Evolutionary conservation across 2,113 vertebrate genomes (phyloP).

Genomic region (Forbesichthys papilliferus): DNA sequence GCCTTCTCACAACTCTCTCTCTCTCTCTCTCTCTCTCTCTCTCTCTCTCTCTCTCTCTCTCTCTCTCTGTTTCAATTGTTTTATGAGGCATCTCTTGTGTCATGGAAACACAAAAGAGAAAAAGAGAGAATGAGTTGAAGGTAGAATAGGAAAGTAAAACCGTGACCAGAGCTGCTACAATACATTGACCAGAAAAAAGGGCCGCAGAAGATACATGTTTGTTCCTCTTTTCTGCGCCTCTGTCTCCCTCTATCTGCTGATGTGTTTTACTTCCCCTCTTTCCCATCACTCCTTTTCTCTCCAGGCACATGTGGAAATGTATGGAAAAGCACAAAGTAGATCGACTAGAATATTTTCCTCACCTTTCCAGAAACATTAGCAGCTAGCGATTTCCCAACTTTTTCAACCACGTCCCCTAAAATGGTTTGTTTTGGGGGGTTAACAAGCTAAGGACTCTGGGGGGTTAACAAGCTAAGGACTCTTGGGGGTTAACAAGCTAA

Average conservation of each 20-base stretch:
- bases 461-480: too few species aligned
- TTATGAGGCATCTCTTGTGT: neutral
- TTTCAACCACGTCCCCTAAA: too few species aligned
- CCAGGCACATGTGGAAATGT: too few species aligned
- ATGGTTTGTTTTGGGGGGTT: too few species aligned
- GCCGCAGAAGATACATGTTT: neutral
- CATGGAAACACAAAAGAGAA: neutral
- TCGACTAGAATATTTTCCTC: too few species aligned
- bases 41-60: neutral
- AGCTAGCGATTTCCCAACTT: too few species aligned
- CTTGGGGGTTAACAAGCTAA: too few species aligned
- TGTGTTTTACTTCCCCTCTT: neutral
- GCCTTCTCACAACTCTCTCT: neutral
- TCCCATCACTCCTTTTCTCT: neutral
- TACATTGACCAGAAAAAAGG: too few species aligned
- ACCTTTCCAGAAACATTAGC: too few species aligned
- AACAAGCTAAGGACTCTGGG: too few species aligned
- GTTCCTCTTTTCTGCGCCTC: neutral
- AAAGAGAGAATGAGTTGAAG: neutral
- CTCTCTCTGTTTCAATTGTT: neutral
- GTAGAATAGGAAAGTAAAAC: neutral
- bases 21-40: neutral
- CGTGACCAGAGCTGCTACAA: neutral
- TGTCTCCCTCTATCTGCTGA: constrained; percentile 12
- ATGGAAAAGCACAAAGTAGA: too few species aligned